Conservation (phyloP, 2,888 invertebrate species). For the Sturmia bella region DNA sequence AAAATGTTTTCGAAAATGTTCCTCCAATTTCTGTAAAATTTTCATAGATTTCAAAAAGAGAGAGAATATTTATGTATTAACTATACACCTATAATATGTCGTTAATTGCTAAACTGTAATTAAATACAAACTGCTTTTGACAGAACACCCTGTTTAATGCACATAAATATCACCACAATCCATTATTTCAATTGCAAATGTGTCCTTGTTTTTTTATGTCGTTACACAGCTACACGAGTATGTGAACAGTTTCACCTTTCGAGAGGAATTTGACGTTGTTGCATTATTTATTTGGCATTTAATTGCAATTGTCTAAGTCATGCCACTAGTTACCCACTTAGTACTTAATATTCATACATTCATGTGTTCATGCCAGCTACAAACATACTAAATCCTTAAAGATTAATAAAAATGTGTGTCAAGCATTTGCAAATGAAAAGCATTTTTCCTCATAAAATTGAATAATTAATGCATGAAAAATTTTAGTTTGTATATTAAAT, state of each 20-base stretch:
- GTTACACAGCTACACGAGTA: neutral
- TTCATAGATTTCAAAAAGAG: no score
- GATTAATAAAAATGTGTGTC: slow-evolving; percentile 61
- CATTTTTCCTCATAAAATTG: neutral
- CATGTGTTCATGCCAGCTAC: neutral
- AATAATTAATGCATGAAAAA: no score
- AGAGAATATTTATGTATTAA: no score
- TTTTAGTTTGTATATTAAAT: neutral
- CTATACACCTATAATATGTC: no score
- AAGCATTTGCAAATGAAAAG: slow-evolving; percentile 47
- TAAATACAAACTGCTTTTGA: no score
- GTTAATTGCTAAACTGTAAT: no score
- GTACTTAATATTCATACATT: slow-evolving; percentile 1
- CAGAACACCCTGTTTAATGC: neutral
- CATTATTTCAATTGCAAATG: slow-evolving; percentile 37
- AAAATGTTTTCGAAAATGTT: no score
- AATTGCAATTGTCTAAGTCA: neutral
- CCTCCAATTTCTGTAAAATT: no score
- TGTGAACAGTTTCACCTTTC: slow-evolving; percentile 22
- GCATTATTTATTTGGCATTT: slow-evolving; percentile 16
- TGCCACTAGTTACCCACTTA: slow-evolving; percentile 55
- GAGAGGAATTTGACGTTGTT: slow-evolving; percentile 18
- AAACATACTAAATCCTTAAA: slow-evolving; percentile 50
- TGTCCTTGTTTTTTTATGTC: slow-evolving; percentile 10
- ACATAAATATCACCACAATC: slow-evolving; percentile 1